Percentiles rank a stretch among this genome's conserved stretches.
These are phyloP conservation scores for Amblyjoppa fuscipennis DNA, from an alignment of 2,888 invertebrate species.

Conservation along the genomic window DNA sequence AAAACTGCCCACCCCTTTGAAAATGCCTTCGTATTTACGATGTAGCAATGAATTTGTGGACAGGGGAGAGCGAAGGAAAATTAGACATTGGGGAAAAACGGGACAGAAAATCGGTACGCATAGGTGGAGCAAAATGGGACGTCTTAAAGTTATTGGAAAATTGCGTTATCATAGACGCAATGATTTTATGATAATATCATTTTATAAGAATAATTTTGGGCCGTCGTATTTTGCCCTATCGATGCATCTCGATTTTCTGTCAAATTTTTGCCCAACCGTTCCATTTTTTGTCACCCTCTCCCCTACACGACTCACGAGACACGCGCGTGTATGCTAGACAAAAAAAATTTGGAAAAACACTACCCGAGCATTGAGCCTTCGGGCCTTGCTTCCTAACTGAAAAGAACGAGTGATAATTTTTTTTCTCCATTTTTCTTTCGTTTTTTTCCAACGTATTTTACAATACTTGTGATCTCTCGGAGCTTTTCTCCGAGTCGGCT, in stretches of 20 bases:
- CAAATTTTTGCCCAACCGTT: too few species aligned
- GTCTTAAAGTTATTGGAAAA: too few species aligned
- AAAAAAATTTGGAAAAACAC: slow-evolving; percentile 22
- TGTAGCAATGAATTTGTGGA: slow-evolving; percentile 37
- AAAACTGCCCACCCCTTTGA: background rate
- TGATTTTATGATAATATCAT: too few species aligned
- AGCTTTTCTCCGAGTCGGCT: slow-evolving; percentile 63
- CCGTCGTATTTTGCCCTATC: too few species aligned
- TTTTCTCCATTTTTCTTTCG: background rate
- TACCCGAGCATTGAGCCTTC: slow-evolving; percentile 41
- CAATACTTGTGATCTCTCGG: slow-evolving; percentile 66
- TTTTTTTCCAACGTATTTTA: slow-evolving; percentile 62
- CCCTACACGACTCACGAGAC: background rate
- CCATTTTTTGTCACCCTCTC: too few species aligned
- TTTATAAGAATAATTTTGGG: too few species aligned
- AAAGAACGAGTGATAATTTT: slow-evolving; percentile 52
- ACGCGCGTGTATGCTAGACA: background rate
- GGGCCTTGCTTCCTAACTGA: slow-evolving; percentile 52
- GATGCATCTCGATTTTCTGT: too few species aligned
- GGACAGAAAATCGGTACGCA: too few species aligned
- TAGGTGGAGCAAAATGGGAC: too few species aligned
- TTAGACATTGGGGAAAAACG: too few species aligned
- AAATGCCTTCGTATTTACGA: background rate
- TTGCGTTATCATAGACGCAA: too few species aligned
- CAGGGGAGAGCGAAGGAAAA: too few species aligned